Evolutionary conservation across 2,888 invertebrate species (phyloP), one percentile per base, ranked within the genome.

Genomic region (Epicampocera succincta): DNA sequence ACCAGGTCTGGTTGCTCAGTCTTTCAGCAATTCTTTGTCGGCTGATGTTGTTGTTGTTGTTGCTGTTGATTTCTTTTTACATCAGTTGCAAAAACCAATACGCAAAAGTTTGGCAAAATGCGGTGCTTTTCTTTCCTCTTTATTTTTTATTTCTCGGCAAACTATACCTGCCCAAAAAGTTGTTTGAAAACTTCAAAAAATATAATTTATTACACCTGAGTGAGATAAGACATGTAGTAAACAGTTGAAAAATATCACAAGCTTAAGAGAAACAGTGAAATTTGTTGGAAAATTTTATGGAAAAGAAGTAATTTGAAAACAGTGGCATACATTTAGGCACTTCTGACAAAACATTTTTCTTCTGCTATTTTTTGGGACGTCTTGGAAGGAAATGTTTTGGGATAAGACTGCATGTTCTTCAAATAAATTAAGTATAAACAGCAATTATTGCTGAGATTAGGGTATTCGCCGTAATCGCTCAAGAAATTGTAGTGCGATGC

Each of bases 191-290:
- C 78, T 82, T 82, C 87, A 86, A 87, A 87, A 88, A 88, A 88
- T 89, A 88, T 88, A 89, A 88, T 88, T 88, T 88, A 88, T 88
- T 87, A 87, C 86, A 87, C 82, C 83, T 83, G 84, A 82, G 82
- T 71, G 73, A 84, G 84, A 84, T 84, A 84, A 84, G 84, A 79
- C 74, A 78, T 75, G 74, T 63, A 75, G 76, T 82, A 76, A 76
- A 76, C 61, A 76, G 44, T 61, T 76, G 4, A n/a, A 54, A 58
- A 66, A 58, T 65, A 50, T 21, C n/a, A 46, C 25, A 48, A 61
- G 50, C 17, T 40, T 48, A 11, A 15, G 48, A 56, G 33, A 21
- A 75, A 71, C 48, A 50, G 40, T 19, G 17, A 71, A 73, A 68
- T 73, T 60, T 72, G 42, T 66, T 40, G 25, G 54, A 58, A 61